A percentile compares a stretch with the other conserved stretches of the same genome.
Conservation (phyloP, 2,888 invertebrate species). For the Coremacera marginata region DNA sequence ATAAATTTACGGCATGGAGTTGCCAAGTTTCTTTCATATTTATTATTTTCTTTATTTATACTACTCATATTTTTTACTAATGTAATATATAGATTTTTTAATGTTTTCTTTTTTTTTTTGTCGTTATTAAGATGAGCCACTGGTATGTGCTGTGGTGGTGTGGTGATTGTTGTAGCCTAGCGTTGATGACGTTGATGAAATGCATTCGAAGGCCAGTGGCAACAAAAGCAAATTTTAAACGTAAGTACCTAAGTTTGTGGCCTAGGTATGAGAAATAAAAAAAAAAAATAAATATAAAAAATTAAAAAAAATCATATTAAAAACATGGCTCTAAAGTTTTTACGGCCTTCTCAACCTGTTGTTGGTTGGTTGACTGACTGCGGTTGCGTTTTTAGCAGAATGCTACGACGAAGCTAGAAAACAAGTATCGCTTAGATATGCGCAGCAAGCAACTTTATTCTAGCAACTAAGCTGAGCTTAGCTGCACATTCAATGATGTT, state of each 20-base stretch:
- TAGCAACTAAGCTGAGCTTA: background rate
- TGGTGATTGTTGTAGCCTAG: background rate
- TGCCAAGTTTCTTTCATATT: background rate
- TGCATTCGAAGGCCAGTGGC: slow-evolving; percentile 15
- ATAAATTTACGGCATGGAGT: slow-evolving; percentile 10
- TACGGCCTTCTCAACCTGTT: background rate
- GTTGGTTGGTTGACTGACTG: background rate
- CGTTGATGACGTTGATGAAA: slow-evolving; percentile 7
- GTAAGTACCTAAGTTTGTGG: no score
- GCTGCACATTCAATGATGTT: slow-evolving; percentile 1
- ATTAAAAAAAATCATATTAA: background rate
- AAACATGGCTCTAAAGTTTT: background rate
- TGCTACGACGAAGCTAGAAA: background rate
- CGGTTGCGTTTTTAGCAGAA: background rate
- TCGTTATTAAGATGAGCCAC: slow-evolving; percentile 3
- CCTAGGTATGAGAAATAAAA: no score
- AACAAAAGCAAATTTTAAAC: background rate
- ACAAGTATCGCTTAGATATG: slow-evolving; percentile 13
- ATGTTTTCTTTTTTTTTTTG: background rate
- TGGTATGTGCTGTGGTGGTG: no score
- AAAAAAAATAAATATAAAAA: background rate
- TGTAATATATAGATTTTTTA: slow-evolving; percentile 5
- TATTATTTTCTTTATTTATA: background rate
- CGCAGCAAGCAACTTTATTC: background rate
- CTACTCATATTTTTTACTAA: background rate